These are phyloP conservation scores for Lasioglossum lativentre DNA, from an alignment of 2,888 invertebrate species.

Conservation along the genomic window DNA sequence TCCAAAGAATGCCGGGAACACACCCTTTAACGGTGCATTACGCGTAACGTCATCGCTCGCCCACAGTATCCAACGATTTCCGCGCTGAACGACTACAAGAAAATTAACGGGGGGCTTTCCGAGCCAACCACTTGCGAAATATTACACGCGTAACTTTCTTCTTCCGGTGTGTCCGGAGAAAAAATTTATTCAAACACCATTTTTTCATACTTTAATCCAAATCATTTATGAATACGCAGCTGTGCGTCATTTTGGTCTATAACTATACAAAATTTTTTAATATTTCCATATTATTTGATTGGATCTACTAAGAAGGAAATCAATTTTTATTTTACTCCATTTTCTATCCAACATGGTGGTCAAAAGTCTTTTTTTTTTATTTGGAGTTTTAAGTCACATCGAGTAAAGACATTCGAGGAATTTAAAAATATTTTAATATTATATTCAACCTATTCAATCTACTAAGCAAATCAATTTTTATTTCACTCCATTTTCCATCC, in stretches of 20 bases:
- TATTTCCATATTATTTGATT: too few relatives aligned
- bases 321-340: too few relatives aligned
- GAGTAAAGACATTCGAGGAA: too few relatives aligned
- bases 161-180: neutral
- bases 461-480: too few relatives aligned
- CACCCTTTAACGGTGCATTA: constrained; percentile 60
- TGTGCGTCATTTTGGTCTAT: neutral
- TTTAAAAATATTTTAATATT: too few relatives aligned
- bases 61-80: neutral
- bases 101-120: neutral
- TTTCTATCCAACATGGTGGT: too few relatives aligned
- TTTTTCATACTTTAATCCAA: neutral
- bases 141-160: neutral
- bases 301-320: too few relatives aligned
- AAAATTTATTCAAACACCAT: neutral
- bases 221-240: neutral
- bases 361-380: too few relatives aligned
- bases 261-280: too few relatives aligned
- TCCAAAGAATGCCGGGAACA: constrained; percentile 56
- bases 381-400: too few relatives aligned
- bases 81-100: neutral
- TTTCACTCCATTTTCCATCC: too few relatives aligned
- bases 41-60: neutral
- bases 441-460: too few relatives aligned
- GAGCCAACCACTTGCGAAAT: neutral